Conservation (phyloP, 2,888 invertebrate genomes). For the Drosophila anceps region DNA sequence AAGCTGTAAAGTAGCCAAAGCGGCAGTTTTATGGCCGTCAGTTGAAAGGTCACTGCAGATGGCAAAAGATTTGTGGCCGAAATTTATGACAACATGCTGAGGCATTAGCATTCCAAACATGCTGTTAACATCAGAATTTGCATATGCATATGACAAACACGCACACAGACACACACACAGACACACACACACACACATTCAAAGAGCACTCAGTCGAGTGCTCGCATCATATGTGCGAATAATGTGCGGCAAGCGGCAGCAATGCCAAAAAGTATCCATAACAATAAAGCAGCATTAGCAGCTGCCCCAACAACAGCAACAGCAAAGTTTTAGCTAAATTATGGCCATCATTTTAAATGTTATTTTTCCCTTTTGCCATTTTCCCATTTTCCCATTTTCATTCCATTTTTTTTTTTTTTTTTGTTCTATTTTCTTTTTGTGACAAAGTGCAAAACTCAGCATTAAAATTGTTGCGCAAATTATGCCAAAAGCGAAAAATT, state of each 20-base stretch:
- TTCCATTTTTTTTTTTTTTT: slow-evolving; percentile 8
- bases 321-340: slow-evolving; percentile 68
- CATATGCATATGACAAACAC: slow-evolving; percentile 63
- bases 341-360: slow-evolving; percentile 73
- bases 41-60: slow-evolving; percentile 79
- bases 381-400: slow-evolving; percentile 8
- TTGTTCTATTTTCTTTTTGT: slow-evolving; percentile 19
- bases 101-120: slow-evolving; percentile 68
- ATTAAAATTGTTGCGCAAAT: slow-evolving; percentile 69
- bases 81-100: slow-evolving; percentile 64
- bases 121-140: slow-evolving; percentile 77
- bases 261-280: slow-evolving; percentile 59
- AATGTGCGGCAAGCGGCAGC: slow-evolving; percentile 38
- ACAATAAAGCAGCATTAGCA: slow-evolving; percentile 77
- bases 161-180: slow-evolving; percentile 18
- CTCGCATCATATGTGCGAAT: slow-evolving; percentile 59
- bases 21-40: slow-evolving; percentile 70
- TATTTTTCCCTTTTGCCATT: slow-evolving; percentile 32
- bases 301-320: slow-evolving; percentile 52
- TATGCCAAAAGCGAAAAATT: slow-evolving; percentile 55
- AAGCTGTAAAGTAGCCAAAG: slow-evolving; percentile 66
- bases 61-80: slow-evolving; percentile 63
- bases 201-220: slow-evolving; percentile 36
- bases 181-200: not conserved
- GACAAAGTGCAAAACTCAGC: slow-evolving; percentile 70